Base-by-base conservation (phyloP, 1,140 invertebrate genomes). In the Telenomus remus region DNA sequence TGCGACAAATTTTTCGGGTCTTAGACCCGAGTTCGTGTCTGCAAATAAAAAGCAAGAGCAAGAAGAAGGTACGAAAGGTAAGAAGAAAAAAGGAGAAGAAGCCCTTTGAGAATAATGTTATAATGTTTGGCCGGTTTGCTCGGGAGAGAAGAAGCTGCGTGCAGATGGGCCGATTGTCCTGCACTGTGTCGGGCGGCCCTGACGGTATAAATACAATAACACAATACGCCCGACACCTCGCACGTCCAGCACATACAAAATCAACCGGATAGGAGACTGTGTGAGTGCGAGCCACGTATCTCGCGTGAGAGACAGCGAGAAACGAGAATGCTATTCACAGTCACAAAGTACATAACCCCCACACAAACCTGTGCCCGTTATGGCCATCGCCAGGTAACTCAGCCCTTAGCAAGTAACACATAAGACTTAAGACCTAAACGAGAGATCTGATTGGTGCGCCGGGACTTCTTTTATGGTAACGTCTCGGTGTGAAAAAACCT, bases 201-300 rank as follows among this genome's bases (percentile, higher is more conserved):
- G 73, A 61, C 65, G 55, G 60, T 76, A 76, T 76, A 76, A 76
- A 76, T 70, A 76, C 73, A 76, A 76, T 70, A 76, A 76, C 60
- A 76, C 73, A 65, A 76, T 70, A 76, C 60, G 55, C 47, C 73
- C 73, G 60, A 76, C 73, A 76, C 60, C 73, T 70, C 65, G 57
- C 49, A 37, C 56, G 15, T 35, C 68, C 49, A 46, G 34, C 44
- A 19, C 48, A 39, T 14, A 72, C 13, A 64, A 57, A 63, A 56
- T 70, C 57, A 16, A 15, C 35, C 49, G 35, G n/a, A 54, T 60
- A 49, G 49, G 39, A 72, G 43, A 42, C 19, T 27, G 19, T 27
- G 19, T 27, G 19, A 27, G 19, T 61, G 44, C 13, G 48, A 10
- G 16, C 11, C 34, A 14, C 15, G 39, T 46, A 15, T 47, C 11